Base-by-base conservation (phyloP, 2,797 vertebrate species). In the Rallus crepitans region DNA sequence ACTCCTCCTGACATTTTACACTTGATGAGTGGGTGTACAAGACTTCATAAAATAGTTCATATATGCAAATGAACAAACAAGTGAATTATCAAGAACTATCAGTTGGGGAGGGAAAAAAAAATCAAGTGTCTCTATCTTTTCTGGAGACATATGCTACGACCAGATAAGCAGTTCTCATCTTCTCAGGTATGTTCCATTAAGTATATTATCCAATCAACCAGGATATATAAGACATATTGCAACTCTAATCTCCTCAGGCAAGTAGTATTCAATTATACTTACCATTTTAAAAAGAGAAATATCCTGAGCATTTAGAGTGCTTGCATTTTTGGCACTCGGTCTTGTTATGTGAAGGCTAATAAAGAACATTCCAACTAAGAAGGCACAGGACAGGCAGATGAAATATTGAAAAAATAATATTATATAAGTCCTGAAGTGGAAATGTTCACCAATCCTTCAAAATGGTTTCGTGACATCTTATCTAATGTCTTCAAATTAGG, bases 101-200 rank as follows among this genome's bases (percentile, higher is more conserved):
- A 4, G 17, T 80, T 85, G 40, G 23, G 56, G 11, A 70, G 50
- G 31, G 7, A 75, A 73, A 60, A 79, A 79, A 79, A 75, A 47
- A 61, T 56, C 24, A 88, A 94, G 57, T 87, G 48, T 77, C 66
- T 96, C 95, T 95, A 81, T 82, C 87, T 91, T 95, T 90, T 72
- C 52, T 50, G 45, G 84, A 96, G 77, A 57, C 56, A 60, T 86
- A 75, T 96, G 93, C 79, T 86, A 15, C 7, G 5, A 93, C 87
- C 28, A 95, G 78, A 96, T 93, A 97, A 94, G 85, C 73, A 86
- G 40, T 94, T 94, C 69, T 94, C 69, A 73, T 95, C 86, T 97
- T 97, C 79, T 72, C 66, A 92, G 94, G 89, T 45, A 83, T 78
- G 39, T 97, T 48, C 82, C 82, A 93, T 95, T 96, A 96, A 97